These are phyloP conservation scores for Melipona bicolor DNA, from an alignment of 2,888 invertebrate genomes.

Conservation along the genomic window DNA sequence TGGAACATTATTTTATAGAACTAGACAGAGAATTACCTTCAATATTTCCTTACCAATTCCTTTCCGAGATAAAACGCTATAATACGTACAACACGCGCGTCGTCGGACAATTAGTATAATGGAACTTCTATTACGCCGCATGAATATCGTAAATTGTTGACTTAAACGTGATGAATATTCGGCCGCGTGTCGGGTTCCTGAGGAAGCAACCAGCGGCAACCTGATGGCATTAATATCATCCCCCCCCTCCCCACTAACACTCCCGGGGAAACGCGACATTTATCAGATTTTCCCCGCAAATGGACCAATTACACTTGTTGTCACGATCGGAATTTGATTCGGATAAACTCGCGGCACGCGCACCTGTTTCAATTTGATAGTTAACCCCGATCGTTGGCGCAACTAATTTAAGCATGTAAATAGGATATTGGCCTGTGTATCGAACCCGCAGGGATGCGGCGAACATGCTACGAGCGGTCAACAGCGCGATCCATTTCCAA, in stretches of 20 bases:
- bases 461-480: background rate
- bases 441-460: constrained; percentile 23
- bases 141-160: background rate
- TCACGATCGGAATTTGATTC: constrained; percentile 51
- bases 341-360: constrained; percentile 33
- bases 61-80: too few species aligned
- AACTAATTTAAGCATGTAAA: constrained; percentile 68
- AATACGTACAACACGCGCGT: too few species aligned
- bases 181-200: background rate
- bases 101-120: background rate
- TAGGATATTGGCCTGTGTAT: constrained; percentile 57
- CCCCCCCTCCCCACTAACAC: too few species aligned
- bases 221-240: constrained; percentile 10
- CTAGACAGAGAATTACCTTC: too few species aligned
- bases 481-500: constrained; percentile 23
- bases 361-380: constrained; percentile 44
- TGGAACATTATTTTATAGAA: too few species aligned
- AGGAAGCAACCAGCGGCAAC: background rate
- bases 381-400: constrained; percentile 35
- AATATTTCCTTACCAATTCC: too few species aligned
- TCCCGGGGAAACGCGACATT: background rate
- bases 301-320: constrained; percentile 45
- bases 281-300: constrained; percentile 29
- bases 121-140: background rate
- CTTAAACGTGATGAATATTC: background rate